Evolutionary conservation across 2,797 vertebrate genomes (phyloP).

Genomic region (Microctenopoma steveboyesi): DNA sequence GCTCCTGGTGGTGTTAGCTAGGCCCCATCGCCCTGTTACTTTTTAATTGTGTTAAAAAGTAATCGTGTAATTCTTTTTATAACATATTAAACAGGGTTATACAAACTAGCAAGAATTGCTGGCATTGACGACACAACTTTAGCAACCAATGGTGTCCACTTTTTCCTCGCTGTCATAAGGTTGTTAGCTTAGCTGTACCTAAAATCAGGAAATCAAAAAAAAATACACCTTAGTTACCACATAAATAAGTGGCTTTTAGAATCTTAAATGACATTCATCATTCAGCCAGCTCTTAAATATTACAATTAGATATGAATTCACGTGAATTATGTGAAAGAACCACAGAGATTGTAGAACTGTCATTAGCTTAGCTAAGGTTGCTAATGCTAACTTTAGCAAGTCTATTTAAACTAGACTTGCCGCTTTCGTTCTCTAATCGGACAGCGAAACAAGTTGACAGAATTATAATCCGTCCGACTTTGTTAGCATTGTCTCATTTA

Average conservation of each 20-base stretch:
- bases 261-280: no score
- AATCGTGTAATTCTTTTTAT: no score
- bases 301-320: no score
- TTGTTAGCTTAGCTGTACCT: conserved; percentile 8
- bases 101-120: not conserved
- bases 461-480: not conserved
- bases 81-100: not conserved
- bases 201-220: not conserved
- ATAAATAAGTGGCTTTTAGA: no score
- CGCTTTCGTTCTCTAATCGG: not conserved
- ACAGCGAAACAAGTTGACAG: no score
- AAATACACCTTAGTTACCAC: no score
- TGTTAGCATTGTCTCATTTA: not conserved
- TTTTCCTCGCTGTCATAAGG: conserved; percentile 19
- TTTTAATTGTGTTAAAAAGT: not conserved
- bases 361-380: conserved; percentile 27
- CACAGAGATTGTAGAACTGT: conserved; percentile 5
- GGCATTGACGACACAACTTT: not conserved
- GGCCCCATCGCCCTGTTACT: conserved; percentile 42
- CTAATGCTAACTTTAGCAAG: conserved; percentile 10
- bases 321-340: no score
- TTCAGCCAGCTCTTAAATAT: no score
- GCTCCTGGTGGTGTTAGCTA: conserved; percentile 32
- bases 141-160: not conserved
- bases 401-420: no score